Evolutionary conservation across 2,113 vertebrate species (phyloP).

Genomic region (Tetrax tetrax): DNA sequence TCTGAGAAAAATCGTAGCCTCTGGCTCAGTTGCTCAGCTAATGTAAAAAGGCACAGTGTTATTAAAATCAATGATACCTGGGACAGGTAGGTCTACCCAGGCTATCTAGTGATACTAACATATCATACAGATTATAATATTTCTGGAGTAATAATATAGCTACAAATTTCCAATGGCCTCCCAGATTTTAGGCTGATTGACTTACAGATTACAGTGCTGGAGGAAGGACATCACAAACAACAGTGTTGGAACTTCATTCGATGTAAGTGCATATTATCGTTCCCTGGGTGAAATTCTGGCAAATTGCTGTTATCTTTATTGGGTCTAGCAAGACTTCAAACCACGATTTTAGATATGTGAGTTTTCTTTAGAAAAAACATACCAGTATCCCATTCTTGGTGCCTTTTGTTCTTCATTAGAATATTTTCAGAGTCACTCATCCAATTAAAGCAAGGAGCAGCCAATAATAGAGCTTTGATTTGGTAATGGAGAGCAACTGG

Average conservation of each 20-base stretch:
- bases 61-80: constrained; percentile 34
- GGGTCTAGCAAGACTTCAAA: not conserved
- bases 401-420: not conserved
- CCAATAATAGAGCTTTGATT: not conserved
- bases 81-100: not conserved
- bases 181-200: constrained; percentile 18
- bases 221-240: not conserved
- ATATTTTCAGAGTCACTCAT: not conserved
- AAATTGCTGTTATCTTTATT: not conserved
- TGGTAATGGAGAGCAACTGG: not conserved
- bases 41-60: not conserved
- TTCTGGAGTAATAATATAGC: not conserved
- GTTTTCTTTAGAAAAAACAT: not conserved
- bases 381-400: not conserved
- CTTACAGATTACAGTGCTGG: constrained; percentile 1
- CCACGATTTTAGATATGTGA: not conserved
- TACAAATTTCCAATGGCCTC: not conserved
- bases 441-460: not conserved
- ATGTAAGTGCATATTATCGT: not conserved
- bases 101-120: not conserved
- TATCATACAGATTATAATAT: not conserved
- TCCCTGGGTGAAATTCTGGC: not conserved
- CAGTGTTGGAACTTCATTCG: not conserved
- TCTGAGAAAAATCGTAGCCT: constrained; percentile 6
- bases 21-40: not conserved